These are phyloP conservation scores for Enchytraeus crypticus DNA, from an alignment of 2,888 invertebrate species.

Conservation along the genomic window DNA sequence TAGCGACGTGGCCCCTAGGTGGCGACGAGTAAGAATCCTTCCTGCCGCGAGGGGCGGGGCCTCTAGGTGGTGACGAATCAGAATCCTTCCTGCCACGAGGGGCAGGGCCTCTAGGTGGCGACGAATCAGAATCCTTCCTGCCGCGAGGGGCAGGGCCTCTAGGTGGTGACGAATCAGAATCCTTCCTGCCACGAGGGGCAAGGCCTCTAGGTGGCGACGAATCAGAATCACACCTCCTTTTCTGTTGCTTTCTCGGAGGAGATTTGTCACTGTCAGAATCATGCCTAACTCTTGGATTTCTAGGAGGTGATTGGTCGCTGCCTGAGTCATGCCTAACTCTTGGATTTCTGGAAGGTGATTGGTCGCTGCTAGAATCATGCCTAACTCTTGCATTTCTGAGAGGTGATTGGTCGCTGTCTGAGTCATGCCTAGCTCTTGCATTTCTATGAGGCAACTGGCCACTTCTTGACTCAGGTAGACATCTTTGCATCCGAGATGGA, in stretches of 20 bases:
- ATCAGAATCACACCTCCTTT: neutral
- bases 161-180: too few relatives aligned
- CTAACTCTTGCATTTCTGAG: constrained; percentile 22
- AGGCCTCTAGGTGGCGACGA: too few relatives aligned
- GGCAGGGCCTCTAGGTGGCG: too few relatives aligned
- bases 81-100: neutral
- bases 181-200: too few relatives aligned
- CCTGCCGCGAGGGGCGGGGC: too few relatives aligned
- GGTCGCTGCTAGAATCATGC: constrained; percentile 24
- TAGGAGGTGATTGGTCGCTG: constrained; percentile 27
- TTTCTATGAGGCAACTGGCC: constrained; percentile 28
- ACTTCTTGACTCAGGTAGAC: too few relatives aligned
- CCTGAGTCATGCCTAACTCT: constrained; percentile 21
- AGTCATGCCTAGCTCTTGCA: constrained; percentile 23
- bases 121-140: neutral
- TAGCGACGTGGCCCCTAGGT: too few relatives aligned
- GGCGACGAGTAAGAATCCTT: too few relatives aligned
- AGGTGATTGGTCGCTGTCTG: constrained; percentile 28
- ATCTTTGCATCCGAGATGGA: too few relatives aligned
- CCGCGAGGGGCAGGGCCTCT: too few relatives aligned
- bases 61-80: too few relatives aligned
- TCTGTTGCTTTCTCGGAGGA: constrained; percentile 27
- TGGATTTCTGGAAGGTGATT: constrained; percentile 25
- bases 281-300: constrained; percentile 24
- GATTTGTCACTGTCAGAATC: constrained; percentile 32